Conservation (phyloP, 2,797 vertebrate genomes). For the Gila robusta region DNA sequence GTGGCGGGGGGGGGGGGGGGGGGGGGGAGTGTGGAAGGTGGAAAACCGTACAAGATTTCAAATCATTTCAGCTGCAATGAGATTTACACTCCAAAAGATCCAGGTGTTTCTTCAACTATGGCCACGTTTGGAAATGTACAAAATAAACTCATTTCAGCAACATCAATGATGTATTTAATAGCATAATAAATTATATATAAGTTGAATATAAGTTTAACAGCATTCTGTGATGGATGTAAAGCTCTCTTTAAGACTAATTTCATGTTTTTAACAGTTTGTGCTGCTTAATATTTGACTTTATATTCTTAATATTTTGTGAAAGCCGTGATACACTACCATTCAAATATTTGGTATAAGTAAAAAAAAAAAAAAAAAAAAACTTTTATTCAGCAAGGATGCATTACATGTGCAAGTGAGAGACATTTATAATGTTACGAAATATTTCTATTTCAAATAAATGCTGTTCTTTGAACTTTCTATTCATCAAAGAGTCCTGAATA, state of each 20-base stretch:
- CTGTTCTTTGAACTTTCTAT: neutral
- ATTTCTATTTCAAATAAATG: neutral
- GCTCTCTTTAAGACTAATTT: neutral
- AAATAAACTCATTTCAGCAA: neutral
- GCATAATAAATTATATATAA: neutral
- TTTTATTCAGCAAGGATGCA: neutral
- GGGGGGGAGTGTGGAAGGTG: neutral
- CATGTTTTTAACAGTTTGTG: neutral
- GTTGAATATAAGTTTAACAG: neutral
- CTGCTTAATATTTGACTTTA: neutral
- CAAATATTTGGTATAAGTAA: neutral
- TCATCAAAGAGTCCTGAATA: neutral
- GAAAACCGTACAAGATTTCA: constrained; percentile 17
- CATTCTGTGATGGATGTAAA: neutral
- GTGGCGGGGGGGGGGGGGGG: too few species aligned
- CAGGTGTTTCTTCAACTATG: constrained; percentile 14
- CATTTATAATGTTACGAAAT: neutral
- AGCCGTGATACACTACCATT: neutral
- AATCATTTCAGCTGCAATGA: neutral
- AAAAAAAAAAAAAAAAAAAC: neutral
- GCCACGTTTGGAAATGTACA: neutral
- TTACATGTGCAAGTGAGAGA: neutral
- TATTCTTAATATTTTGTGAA: neutral
- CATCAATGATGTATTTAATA: neutral
- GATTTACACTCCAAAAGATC: constrained; percentile 14